Base-by-base conservation (phyloP, 2,797 vertebrate species). In the Aplochiton taeniatus region DNA sequence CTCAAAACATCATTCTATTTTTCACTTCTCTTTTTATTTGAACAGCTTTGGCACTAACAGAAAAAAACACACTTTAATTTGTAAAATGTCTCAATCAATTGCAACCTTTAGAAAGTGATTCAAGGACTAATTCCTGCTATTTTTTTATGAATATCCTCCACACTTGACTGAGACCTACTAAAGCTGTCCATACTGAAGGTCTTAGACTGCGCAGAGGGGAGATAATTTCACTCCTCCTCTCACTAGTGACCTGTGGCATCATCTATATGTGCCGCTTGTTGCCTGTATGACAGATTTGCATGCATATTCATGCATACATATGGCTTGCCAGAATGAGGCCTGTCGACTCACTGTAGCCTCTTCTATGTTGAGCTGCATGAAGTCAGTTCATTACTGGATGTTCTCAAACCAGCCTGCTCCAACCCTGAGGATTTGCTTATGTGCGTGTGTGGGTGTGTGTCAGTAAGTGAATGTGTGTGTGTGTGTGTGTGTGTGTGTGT, bases 301-400 rank as follows among this genome's bases (percentile, higher is more conserved):
- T 93, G 89, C 85, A 92, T 92, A 92, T 92, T 93, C 91, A 93
- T 93, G 83, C 61, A 73, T 87, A 78, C 90, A 92, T 89, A 91
- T 92, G 92, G 89, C 81, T 81, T 69, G 54, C 79, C 87, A 85
- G 84, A 90, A 88, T 79, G 80, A 88, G 80, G 85, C 82, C 85
- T 83, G 83, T 87, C 91, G 88, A 73, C 79, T 87, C 79, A 77
- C 79, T 81, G 78, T 77, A 78, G 76, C 83, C 69, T 76, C 73
- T 63, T 51, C 53, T 61, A 48, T 56, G 70, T 66, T 59, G 61
- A 80, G 80, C 70, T 65, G 17, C 69, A 77, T 61, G 69, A 88
- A 85, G 88, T 69, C 79, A 61, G 63, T 86, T 88, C 83, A 88
- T 88, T 90, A 89, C 83, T 82, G 74, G 79, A 74, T 61, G 68